phyloP scores from a whole-genome alignment of 2,888 invertebrate genomes.

The Morpho helenor region DNA sequence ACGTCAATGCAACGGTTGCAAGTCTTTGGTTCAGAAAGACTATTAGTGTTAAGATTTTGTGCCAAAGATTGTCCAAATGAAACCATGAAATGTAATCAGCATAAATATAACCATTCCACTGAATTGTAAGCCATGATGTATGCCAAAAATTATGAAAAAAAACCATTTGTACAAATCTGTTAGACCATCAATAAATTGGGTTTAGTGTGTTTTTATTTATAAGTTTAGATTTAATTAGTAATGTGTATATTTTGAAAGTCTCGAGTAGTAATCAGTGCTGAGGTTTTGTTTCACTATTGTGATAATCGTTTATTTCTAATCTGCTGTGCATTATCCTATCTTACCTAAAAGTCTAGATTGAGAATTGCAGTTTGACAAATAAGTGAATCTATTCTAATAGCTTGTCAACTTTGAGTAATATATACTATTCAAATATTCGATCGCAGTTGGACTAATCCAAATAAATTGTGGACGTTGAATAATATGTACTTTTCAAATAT shows the following conservation, averaged over 20 bases:
- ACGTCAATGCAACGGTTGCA: conserved; percentile 42
- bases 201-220: conserved; percentile 7
- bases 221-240: conserved; percentile 10
- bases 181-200: conserved; percentile 14
- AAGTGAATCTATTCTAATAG: no score
- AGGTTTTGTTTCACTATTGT: neutral
- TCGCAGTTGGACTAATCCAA: no score
- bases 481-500: no score
- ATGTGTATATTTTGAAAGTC: conserved; percentile 30
- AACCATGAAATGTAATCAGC: conserved; percentile 51
- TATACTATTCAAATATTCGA: no score
- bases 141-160: conserved; percentile 50
- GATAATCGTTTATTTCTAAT: neutral
- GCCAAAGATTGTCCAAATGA: conserved; percentile 78
- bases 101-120: conserved; percentile 67
- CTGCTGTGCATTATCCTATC: neutral
- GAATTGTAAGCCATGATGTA: conserved; percentile 57
- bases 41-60: conserved; percentile 67
- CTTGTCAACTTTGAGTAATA: no score
- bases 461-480: no score
- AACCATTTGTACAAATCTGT: conserved; percentile 32
- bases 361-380: no score
- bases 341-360: no score
- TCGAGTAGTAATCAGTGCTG: neutral
- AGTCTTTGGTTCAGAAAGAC: conserved; percentile 62